Base-by-base conservation (phyloP, 2,797 vertebrate genomes). In the Siniperca scherzeri region DNA sequence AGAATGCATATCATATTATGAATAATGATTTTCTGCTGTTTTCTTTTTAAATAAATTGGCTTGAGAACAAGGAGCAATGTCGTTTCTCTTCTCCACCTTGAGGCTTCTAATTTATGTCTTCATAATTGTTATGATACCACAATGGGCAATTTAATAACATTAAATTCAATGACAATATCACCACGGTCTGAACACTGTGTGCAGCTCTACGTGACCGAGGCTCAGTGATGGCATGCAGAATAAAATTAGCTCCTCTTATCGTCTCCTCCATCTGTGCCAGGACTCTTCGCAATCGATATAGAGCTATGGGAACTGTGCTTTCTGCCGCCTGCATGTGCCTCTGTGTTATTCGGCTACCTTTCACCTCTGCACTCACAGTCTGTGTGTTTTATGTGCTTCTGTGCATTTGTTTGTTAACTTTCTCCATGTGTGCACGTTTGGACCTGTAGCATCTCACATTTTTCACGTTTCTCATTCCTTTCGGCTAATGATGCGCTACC, bases 391-490 rank as follows among this genome's bases (percentile, higher is more conserved):
- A 42, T 12, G 40, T 12, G 40, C 40, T 17, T 64, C 19, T 71
- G 0, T 42, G 3, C 17, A 5, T 60, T 56, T 0, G 56, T 80
- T 60, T 69, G 55, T 52, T 82, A 22, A 48, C 59, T 55, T 59
- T 69, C 14, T 33, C 2, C 52, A 3, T 10, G 17, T 59, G 27
- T 46, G 70, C 1, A 7, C 19, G 38, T 17, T 68, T 9, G 6
- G 9, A 56, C 16, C 44, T 5, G 5, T 22, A 38, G 13, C 56
- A 33, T 73, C 38, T 65, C 3, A 33, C 61, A 60, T 75, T 78
- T 70, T 7, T 74, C 77, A 68, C 4, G 4, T 65, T 62, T 46
- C n/a, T 65, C 77, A 84, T 87, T 81, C 80, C 74, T 81, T 30
- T 67, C 1, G 2, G 27, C 9, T 7, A 40, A 80, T 44, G 71